These are phyloP conservation scores for Sphaeramia orbicularis DNA, from an alignment of 2,797 vertebrate genomes.

Conservation along the genomic window DNA sequence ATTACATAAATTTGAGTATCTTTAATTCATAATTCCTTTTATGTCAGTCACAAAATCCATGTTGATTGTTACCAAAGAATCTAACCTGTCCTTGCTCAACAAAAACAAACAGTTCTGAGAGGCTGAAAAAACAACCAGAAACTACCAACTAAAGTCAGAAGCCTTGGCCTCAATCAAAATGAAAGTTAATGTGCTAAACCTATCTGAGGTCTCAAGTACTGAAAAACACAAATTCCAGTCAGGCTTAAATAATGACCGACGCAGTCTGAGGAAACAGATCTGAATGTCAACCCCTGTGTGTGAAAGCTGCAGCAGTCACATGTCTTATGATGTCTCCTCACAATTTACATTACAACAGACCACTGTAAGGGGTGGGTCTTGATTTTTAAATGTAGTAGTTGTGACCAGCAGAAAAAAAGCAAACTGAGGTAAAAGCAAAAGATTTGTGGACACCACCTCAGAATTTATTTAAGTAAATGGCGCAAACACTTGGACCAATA, in stretches of 20 bases:
- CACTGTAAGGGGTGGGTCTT: not conserved
- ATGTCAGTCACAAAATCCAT: not conserved
- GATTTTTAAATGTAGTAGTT: slow-evolving; percentile 1
- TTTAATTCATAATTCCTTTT: not conserved
- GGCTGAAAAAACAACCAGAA: not conserved
- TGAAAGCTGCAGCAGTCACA: slow-evolving; percentile 33
- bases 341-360: not conserved
- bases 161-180: not conserved
- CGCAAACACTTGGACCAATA: too few relatives aligned
- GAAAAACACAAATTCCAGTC: slow-evolving; percentile 8
- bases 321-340: slow-evolving; percentile 9
- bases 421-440: not conserved
- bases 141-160: not conserved
- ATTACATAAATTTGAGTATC: too few relatives aligned
- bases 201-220: not conserved
- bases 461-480: too few relatives aligned
- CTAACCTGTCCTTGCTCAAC: not conserved
- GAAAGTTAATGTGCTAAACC: not conserved
- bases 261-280: slow-evolving; percentile 22
- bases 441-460: not conserved
- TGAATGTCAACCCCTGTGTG: not conserved
- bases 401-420: not conserved
- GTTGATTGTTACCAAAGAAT: not conserved
- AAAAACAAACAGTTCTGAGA: not conserved
- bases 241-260: slow-evolving; percentile 16